Base-by-base conservation (phyloP, 2,888 invertebrate species). In the Chelonus formosanus region DNA sequence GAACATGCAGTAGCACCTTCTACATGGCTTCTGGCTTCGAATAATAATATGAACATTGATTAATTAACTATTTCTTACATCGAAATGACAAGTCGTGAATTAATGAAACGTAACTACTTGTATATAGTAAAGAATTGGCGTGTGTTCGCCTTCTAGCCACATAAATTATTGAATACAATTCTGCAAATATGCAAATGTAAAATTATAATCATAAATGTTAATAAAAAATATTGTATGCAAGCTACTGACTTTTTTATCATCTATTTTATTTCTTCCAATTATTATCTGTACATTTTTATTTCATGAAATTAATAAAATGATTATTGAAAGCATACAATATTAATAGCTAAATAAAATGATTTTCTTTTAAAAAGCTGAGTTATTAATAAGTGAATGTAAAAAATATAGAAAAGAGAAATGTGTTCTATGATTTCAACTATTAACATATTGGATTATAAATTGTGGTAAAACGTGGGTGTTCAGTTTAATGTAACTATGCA, bases 1-100 rank as follows among this genome's bases (percentile, higher is more conserved):
- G 54, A 57, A 44, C 35, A 43, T 10, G 50, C 60, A 54, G 47
- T 56, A 56, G 40, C 60, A 47, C 60, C 63, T 52, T 58, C 34
- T n/a, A 48, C 60, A 73, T 69, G 56, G 73, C 73, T 73, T 62
- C 70, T 65, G 69, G 73, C 67, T 69, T 71, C 69, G 70, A 70
- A 71, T 77, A 80, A 79, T 80, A 79, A 80, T 78, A 78, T 75
- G 78, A 81, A 80, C 77, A 77, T 76, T 76, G 78, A 78, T 81
- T 80, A 81, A 82, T 82, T 80, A 79, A 77, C 72, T 70, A 74
- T 74, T 76, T 75, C 71, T 74, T 75, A 72, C 73, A 72, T 64
- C 70, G 74, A 70, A 75, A 73, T 72, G 58, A 63, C 64, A 71
- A 68, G 70, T 72, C 68, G 65, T 66, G 72, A 71, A 76, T 75